These are phyloP conservation scores for Panthera leo DNA, from an alignment of 2,113 vertebrate species.

Conservation along the genomic window DNA sequence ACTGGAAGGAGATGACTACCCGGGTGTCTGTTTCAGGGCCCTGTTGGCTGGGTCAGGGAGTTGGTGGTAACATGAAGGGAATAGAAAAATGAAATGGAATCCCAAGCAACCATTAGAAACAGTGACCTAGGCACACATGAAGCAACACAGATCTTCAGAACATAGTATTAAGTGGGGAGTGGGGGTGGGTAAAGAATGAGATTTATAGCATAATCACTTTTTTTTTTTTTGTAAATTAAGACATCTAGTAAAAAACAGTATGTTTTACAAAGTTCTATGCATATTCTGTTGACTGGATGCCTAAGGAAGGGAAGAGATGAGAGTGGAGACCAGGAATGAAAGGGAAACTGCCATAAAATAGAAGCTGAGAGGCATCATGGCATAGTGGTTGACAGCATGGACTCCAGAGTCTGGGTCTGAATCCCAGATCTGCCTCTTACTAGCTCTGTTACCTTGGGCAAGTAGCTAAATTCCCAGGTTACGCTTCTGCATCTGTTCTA, in stretches of 20 bases:
- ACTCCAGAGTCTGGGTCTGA: not conserved
- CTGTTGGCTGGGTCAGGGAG: too few species aligned
- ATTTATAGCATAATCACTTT: not conserved
- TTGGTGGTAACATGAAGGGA: not conserved
- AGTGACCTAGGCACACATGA: not conserved
- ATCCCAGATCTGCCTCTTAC: not conserved
- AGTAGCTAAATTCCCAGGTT: not conserved
- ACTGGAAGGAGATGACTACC: accelerated
- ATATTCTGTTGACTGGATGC: not conserved
- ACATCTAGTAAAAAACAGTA: not conserved
- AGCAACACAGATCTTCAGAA: not conserved
- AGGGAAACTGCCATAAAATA: not conserved
- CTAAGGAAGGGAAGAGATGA: not conserved
- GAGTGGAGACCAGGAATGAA: not conserved
- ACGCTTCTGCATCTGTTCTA: accelerated
- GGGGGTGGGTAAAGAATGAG: not conserved
- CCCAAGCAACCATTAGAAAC: not conserved
- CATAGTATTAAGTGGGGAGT: not conserved
- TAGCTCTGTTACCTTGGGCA: not conserved
- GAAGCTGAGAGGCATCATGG: not conserved
- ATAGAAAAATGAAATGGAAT: not conserved
- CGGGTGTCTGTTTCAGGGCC: not conserved
- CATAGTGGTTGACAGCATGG: not conserved
- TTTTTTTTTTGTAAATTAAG: not conserved
- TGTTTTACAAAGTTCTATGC: not conserved